phyloP scores from a whole-genome alignment of 92 coral and sea anemone genomes.

The Plumapathes pennacea region DNA sequence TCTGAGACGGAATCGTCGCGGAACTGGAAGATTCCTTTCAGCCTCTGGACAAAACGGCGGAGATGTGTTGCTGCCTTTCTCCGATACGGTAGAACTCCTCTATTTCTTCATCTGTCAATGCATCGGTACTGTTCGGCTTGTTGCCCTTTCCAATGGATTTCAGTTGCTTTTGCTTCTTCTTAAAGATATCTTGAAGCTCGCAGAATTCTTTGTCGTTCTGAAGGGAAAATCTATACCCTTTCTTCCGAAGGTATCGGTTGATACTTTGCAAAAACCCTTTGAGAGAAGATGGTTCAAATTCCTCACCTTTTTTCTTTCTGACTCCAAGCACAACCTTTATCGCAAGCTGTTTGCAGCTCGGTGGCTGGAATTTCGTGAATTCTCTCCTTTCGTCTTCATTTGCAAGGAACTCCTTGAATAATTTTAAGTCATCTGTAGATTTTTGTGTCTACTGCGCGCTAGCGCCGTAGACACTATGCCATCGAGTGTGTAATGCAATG shows the following conservation, averaged over 20 bases:
- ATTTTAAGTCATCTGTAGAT: background rate
- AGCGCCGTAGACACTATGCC: too few species aligned
- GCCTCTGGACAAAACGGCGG: too few species aligned
- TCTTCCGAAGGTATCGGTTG: constrained; percentile 44
- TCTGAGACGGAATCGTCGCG: too few species aligned
- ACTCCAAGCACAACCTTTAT: constrained; percentile 18
- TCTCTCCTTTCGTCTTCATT: constrained; percentile 12
- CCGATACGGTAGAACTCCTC: constrained; percentile 34
- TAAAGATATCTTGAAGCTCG: constrained; percentile 39
- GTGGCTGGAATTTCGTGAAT: constrained; percentile 6
- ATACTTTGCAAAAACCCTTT: constrained; percentile 43
- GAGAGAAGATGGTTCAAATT: constrained; percentile 44
- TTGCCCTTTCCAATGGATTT: constrained; percentile 56
- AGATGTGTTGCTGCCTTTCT: too few species aligned
- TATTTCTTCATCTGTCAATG: constrained; percentile 65
- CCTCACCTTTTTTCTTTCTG: constrained; percentile 22
- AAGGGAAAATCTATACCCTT: constrained; percentile 35
- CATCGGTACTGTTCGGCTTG: constrained; percentile 49
- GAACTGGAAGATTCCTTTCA: too few species aligned
- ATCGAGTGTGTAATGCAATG: too few species aligned
- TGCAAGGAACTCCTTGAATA: background rate
- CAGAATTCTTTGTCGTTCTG: constrained; percentile 35
- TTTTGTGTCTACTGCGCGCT: too few species aligned
- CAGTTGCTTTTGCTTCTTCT: constrained; percentile 31
- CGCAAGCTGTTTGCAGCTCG: background rate